A percentile compares a stretch with the other conserved stretches of the same genome.
phyloP scores from a whole-genome alignment of 1,140 invertebrate species.

The Drosophila truncata region DNA sequence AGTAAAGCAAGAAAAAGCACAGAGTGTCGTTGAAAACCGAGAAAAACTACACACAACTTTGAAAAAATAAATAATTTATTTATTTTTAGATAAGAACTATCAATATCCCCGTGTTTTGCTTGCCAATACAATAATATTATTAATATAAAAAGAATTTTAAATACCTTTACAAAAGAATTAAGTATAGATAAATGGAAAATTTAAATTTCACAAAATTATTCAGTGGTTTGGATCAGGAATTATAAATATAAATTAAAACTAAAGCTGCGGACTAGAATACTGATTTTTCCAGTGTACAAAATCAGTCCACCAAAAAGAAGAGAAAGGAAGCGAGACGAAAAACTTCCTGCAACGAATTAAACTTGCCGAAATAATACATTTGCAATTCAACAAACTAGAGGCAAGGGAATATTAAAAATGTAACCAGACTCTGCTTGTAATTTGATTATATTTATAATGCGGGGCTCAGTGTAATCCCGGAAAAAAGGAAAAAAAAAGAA shows the following conservation, averaged over 20 bases:
- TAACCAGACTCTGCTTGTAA: conserved; percentile 15
- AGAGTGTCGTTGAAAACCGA: conserved; percentile 12
- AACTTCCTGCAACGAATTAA: conserved; percentile 28
- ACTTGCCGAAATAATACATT: conserved; percentile 41
- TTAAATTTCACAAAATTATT: not conserved
- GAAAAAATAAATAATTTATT: conserved; percentile 14
- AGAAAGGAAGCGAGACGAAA: conserved; percentile 9
- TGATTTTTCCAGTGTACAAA: conserved; percentile 18
- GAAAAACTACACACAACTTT: conserved; percentile 12
- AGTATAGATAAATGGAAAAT: not conserved
- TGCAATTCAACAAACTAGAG: conserved; percentile 32
- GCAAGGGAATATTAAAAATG: conserved; percentile 17
- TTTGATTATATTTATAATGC: conserved; percentile 32
- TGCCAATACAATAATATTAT: not conserved
- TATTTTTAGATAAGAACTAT: conserved; percentile 10
- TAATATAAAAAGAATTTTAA: not conserved
- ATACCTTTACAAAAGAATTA: not conserved
- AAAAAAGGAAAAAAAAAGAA: conserved; percentile 1
- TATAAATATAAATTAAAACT: not conserved
- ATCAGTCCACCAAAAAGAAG: conserved; percentile 6
- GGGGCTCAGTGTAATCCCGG: not conserved
- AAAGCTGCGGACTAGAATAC: too few relatives aligned
- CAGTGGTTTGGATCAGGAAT: not conserved
- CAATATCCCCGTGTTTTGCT: not conserved
- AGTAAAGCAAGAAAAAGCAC: conserved; percentile 19